Conservation (phyloP, 1,140 invertebrate species). For the Heliconius melpomene region DNA sequence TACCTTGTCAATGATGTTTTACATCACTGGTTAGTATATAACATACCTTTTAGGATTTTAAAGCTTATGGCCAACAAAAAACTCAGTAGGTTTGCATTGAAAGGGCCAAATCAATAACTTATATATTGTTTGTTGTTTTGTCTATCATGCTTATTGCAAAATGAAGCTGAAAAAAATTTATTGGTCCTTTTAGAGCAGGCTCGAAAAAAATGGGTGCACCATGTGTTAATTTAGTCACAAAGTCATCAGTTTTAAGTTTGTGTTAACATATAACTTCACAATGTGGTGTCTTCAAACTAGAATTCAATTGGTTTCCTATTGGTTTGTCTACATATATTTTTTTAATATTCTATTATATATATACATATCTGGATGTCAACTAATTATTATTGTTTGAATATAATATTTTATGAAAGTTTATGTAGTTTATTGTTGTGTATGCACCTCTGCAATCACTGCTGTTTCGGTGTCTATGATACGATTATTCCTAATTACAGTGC, state of each 20-base stretch:
- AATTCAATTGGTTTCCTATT: constrained; percentile 18
- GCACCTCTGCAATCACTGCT: constrained; percentile 55
- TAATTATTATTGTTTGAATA: background rate
- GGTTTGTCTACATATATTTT: background rate
- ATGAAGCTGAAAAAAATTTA: background rate
- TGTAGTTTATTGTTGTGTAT: constrained; percentile 14
- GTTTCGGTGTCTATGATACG: constrained; percentile 78
- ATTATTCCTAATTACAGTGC: constrained; percentile 87
- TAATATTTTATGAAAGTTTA: constrained; percentile 3
- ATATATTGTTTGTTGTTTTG: no score
- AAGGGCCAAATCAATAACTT: background rate
- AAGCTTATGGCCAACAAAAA: constrained; percentile 15
- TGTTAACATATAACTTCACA: constrained; percentile 23
- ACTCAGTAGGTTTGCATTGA: background rate
- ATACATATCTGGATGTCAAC: background rate
- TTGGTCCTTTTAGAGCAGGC: background rate
- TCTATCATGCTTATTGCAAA: no score
- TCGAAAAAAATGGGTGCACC: constrained; percentile 29
- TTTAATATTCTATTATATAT: background rate
- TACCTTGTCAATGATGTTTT: constrained; percentile 99
- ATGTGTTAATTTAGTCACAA: constrained; percentile 26
- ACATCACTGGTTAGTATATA: constrained; percentile 94
- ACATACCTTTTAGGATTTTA: background rate
- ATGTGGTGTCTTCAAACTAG: constrained; percentile 17
- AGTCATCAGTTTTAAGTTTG: constrained; percentile 18